These are phyloP conservation scores for Microdon myrmicae DNA, from an alignment of 2,888 invertebrate species.

Conservation along the genomic window DNA sequence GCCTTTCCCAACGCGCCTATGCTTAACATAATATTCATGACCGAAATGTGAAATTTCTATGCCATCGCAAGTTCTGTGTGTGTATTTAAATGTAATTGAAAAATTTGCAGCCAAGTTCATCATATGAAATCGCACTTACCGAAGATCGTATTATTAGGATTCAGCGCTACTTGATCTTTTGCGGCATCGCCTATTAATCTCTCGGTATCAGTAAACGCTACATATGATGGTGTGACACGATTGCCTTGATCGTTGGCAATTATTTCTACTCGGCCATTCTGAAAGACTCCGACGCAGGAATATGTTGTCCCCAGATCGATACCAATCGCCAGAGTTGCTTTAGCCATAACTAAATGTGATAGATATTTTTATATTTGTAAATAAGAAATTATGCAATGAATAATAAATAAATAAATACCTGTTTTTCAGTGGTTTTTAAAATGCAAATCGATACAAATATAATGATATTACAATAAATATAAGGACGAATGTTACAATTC, in stretches of 20 bases:
- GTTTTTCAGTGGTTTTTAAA: constrained; percentile 53
- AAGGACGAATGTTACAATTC: constrained; percentile 64
- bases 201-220: constrained; percentile 88
- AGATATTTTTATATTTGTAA: no score
- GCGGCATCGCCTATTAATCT: constrained; percentile 87
- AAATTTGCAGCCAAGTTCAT: constrained; percentile 11
- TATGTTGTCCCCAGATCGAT: constrained; percentile 93
- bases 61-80: no score
- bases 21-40: constrained; percentile 32
- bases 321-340: constrained; percentile 64
- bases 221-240: constrained; percentile 79
- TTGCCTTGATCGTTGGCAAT: constrained; percentile 88
- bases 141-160: constrained; percentile 90
- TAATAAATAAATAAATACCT: constrained; percentile 32
- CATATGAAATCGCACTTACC: constrained; percentile 71
- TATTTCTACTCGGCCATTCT: constrained; percentile 86
- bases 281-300: constrained; percentile 93
- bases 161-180: constrained; percentile 89
- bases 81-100: constrained; percentile 15
- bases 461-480: constrained; percentile 64
- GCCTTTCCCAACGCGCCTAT: constrained; percentile 22
- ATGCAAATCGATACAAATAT: constrained; percentile 65
- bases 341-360: constrained; percentile 67
- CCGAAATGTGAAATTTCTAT: constrained; percentile 20
- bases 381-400: constrained; percentile 69